A percentile compares a stretch with the other conserved stretches of the same genome.
These are phyloP conservation scores for Hypocryptadius cinnamomeus DNA, from an alignment of 2,113 vertebrate genomes.

Conservation along the genomic window DNA sequence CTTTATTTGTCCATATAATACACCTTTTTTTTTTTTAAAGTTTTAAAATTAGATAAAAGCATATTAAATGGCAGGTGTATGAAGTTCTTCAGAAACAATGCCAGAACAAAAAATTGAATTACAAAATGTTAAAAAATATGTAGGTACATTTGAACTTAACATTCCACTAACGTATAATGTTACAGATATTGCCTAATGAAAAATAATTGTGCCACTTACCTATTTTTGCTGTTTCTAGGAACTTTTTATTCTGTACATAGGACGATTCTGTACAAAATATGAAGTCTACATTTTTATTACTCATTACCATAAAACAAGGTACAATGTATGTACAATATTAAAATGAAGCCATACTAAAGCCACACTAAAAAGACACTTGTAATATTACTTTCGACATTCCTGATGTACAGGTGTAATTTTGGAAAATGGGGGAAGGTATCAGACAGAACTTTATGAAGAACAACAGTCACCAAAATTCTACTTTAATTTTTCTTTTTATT, in stretches of 20 bases:
- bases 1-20: conserved; percentile 80
- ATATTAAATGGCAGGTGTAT: conserved; percentile 76
- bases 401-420: conserved; percentile 68
- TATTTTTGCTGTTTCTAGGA: conserved; percentile 77
- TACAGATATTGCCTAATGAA: conserved; percentile 73
- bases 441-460: conserved; percentile 79
- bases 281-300: conserved; percentile 97
- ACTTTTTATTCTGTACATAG: conserved; percentile 89
- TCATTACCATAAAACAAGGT: conserved; percentile 96
- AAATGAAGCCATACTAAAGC: conserved; percentile 86
- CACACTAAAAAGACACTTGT: conserved; percentile 91
- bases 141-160: conserved; percentile 70
- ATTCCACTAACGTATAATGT: conserved; percentile 70
- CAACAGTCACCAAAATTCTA: conserved; percentile 74
- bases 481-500: conserved; percentile 35
- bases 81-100: conserved; percentile 76
- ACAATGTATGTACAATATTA: conserved; percentile 97
- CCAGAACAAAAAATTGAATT: conserved; percentile 74
- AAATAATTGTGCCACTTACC: conserved; percentile 80
- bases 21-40: conserved; percentile 51
- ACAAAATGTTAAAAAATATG: conserved; percentile 81
- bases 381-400: conserved; percentile 77
- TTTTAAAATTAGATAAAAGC: conserved; percentile 76
- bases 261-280: conserved; percentile 98
- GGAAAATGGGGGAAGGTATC: conserved; percentile 71